These are phyloP conservation scores for Ophraella communa DNA, from an alignment of 2,888 invertebrate genomes.

Conservation along the genomic window DNA sequence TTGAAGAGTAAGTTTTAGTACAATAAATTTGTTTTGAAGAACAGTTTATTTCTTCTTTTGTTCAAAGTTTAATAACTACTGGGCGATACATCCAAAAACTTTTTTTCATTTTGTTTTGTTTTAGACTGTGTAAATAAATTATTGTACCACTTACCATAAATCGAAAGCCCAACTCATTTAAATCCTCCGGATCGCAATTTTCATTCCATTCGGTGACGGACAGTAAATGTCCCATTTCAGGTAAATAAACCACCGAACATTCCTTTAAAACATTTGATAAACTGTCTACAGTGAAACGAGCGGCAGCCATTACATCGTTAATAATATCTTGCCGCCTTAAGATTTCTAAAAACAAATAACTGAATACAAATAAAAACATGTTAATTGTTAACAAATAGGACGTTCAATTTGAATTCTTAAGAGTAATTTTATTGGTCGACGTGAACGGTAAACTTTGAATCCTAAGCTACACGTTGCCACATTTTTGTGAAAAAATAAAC, in stretches of 20 bases:
- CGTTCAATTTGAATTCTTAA: too few species aligned
- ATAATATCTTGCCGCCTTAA: conserved; percentile 73
- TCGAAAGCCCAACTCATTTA: conserved; percentile 70
- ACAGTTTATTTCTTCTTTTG: too few species aligned
- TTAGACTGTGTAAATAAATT: not conserved
- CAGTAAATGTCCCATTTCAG: conserved; percentile 80
- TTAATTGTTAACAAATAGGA: too few species aligned
- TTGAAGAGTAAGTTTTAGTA: too few species aligned
- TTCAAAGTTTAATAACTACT: too few species aligned
- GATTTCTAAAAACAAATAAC: conserved; percentile 72
- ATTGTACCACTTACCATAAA: conserved; percentile 66
- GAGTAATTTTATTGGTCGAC: too few species aligned
- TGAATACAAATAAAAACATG: not conserved
- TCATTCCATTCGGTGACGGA: conserved; percentile 73
- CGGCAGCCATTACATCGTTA: conserved; percentile 75
- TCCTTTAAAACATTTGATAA: conserved; percentile 71
- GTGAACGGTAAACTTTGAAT: too few species aligned
- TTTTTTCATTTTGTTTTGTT: too few species aligned
- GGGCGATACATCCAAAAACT: too few species aligned
- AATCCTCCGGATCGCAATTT: conserved; percentile 64
- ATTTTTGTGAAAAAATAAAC: too few species aligned
- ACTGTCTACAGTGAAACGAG: conserved; percentile 71
- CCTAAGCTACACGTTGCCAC: too few species aligned
- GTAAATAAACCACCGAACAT: conserved; percentile 74
- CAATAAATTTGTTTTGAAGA: too few species aligned